These are phyloP conservation scores for Sciaenops ocellatus DNA, from an alignment of 2,797 vertebrate species.

Conservation along the genomic window DNA sequence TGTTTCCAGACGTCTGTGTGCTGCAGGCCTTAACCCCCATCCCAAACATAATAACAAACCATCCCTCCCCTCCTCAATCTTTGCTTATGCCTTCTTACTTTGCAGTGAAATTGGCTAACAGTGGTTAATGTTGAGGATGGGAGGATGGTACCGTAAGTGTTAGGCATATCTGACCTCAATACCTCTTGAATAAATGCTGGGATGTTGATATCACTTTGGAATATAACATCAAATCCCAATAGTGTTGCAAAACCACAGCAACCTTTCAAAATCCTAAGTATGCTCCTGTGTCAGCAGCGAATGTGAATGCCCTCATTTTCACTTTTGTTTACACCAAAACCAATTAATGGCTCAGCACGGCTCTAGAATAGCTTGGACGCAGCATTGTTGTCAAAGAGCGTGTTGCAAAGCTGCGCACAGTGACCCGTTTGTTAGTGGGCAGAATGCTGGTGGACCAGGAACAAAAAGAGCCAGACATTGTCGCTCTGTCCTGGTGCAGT, in stretches of 20 bases:
- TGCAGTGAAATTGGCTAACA: constrained; percentile 41
- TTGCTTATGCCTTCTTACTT: constrained; percentile 40
- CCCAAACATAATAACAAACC: constrained; percentile 80
- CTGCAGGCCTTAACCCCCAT: constrained; percentile 68
- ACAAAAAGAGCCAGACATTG: constrained; percentile 78
- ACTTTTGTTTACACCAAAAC: constrained; percentile 76
- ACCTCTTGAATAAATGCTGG: constrained; percentile 25
- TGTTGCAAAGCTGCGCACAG: constrained; percentile 69
- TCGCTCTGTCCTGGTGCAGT: constrained; percentile 79
- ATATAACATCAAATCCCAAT: constrained; percentile 39
- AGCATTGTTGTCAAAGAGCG: constrained; percentile 61
- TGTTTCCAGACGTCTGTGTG: constrained; percentile 85
- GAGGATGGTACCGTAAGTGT: constrained; percentile 4
- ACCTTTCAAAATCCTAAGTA: constrained; percentile 27
- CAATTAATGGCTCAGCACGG: constrained; percentile 74
- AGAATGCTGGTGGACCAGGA: constrained; percentile 65
- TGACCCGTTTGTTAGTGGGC: constrained; percentile 74
- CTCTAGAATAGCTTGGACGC: constrained; percentile 61
- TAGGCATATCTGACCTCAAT: constrained; percentile 53
- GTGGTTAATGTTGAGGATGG: constrained; percentile 9
- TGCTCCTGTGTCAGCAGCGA: constrained; percentile 45
- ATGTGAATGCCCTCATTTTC: constrained; percentile 66
- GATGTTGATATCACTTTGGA: constrained; percentile 8
- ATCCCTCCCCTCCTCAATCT: constrained; percentile 34
- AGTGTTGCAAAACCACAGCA: constrained; percentile 40